phyloP scores from a whole-genome alignment of 2,113 vertebrate genomes.

The Helogale parvula region DNA sequence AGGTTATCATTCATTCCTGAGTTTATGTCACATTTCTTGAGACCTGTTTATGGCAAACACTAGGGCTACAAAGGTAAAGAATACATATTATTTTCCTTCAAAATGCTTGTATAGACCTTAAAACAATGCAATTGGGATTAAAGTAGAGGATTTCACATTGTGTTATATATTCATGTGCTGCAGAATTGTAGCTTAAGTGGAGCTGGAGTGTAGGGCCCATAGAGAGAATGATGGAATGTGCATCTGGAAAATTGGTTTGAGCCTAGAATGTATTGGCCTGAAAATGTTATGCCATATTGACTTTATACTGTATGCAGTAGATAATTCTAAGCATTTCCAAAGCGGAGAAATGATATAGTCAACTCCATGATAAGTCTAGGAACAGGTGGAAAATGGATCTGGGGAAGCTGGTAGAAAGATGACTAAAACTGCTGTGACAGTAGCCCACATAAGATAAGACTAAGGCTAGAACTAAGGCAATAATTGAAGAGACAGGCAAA shows the following conservation, averaged over 20 bases:
- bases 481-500: background rate
- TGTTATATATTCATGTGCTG: background rate
- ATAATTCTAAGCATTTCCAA: conserved; percentile 60
- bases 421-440: background rate
- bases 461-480: conserved; percentile 17
- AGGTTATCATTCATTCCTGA: background rate
- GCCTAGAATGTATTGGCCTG: background rate
- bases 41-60: background rate
- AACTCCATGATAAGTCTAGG: conserved; percentile 27
- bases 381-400: background rate
- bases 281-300: conserved; percentile 33
- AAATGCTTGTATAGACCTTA: background rate
- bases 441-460: background rate
- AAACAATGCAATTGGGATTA: background rate
- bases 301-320: background rate
- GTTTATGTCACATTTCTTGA: conserved; percentile 15
- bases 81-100: background rate
- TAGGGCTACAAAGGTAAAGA: background rate
- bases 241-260: conserved; percentile 41
- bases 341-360: background rate
- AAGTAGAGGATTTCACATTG: conserved; percentile 16
- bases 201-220: background rate
- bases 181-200: background rate
- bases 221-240: background rate
- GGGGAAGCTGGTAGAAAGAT: background rate